Percentiles rank a stretch among this genome's conserved stretches.
phyloP scores from a whole-genome alignment of 2,797 vertebrate species.

The Lepus townsendii region DNA sequence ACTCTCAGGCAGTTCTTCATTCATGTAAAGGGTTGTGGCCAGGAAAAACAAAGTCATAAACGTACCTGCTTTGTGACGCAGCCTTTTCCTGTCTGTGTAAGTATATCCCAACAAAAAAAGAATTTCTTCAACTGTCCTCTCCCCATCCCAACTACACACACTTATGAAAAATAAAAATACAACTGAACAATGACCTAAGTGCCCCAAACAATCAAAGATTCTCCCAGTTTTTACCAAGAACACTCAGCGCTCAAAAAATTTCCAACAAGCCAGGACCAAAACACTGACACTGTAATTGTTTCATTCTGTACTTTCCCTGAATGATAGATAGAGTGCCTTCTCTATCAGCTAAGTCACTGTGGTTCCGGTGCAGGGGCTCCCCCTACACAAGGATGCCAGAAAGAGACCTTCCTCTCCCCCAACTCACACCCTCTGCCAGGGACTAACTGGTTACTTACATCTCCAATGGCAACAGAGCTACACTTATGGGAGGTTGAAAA shows the following conservation, averaged over 20 bases:
- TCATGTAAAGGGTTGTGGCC: background rate
- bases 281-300: background rate
- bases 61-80: background rate
- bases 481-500: conserved; percentile 33
- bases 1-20: conserved; percentile 35
- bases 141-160: background rate
- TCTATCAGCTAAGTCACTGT: background rate
- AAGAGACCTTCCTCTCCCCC: background rate
- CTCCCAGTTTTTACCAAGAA: conserved; percentile 45
- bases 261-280: conserved; percentile 29
- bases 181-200: background rate
- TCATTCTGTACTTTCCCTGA: background rate
- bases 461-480: conserved; percentile 37
- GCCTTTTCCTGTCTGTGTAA: background rate
- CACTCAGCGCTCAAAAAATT: conserved; percentile 51
- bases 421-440: background rate
- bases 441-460: conserved; percentile 37
- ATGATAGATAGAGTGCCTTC: background rate
- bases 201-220: conserved; percentile 44
- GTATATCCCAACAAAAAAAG: background rate
- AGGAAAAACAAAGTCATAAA: background rate
- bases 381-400: background rate
- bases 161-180: background rate
- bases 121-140: background rate
- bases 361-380: background rate